Base-by-base conservation (phyloP, 2,888 invertebrate genomes). In the Linnaemya vulpina region DNA sequence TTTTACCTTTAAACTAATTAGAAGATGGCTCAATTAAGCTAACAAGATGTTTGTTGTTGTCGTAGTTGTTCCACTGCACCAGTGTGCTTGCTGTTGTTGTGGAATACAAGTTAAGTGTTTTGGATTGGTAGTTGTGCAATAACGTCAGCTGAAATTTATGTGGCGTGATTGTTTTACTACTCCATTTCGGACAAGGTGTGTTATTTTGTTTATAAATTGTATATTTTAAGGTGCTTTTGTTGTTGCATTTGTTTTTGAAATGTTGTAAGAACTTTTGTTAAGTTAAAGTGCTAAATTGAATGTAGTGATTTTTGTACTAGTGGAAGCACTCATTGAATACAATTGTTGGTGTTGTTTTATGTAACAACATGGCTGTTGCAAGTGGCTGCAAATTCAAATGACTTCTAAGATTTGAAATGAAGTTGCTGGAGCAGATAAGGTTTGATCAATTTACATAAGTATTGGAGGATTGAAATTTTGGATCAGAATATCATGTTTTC, bases 21-120 rank as follows among this genome's bases (percentile, higher is more conserved):
- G 88, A 87, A 86, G 87, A 89, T 88, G 88, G 88, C 88, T 89
- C 89, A 89, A 89, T 89, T 89, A 88, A 88, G 88, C 88, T 85
- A 88, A 89, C 89, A 88, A 88, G 88, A 87, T 87, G 86, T 84
- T 87, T 87, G 88, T 87, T 87, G 87, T 86, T 82, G 84, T 87
- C n/a, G n/a, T 68, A 79, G 83, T 87, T 83, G 83, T 87, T 76
- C 73, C 43, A 46, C 35, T 67, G 67, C 67, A 67, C 17, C 22
- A n/a, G 9, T n/a, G 53, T n/a, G n/a, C n/a, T n/a, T n/a, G n/a
- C n/a, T n/a, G n/a, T 63, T 67, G 67, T 38, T 11, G 38, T 58
- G 10, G 25, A 53, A 68, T 71, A 71, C 71, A 62, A 55, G 43
- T 73, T 43, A 73, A 71, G 55, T 46, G 63, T 73, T 70, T 71